These are phyloP conservation scores for Hemicordylus capensis DNA, from an alignment of 2,113 vertebrate genomes.

Conservation along the genomic window DNA sequence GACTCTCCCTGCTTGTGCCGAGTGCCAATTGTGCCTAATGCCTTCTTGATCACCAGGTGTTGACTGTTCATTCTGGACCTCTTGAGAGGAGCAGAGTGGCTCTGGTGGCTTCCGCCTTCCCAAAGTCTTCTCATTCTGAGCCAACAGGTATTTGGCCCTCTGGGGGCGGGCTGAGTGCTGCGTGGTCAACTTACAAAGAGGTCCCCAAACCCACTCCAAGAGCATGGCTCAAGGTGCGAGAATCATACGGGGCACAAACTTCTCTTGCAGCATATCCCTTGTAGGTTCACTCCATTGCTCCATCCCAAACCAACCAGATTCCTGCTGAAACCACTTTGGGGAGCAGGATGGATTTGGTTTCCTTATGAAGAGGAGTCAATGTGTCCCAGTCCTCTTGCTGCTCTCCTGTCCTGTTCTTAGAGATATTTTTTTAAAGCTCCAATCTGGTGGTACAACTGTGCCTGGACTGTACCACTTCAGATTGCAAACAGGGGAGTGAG, in stretches of 20 bases:
- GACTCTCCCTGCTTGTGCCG: not conserved
- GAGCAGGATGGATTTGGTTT: not conserved
- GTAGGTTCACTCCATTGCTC: not conserved
- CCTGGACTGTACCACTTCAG: not conserved
- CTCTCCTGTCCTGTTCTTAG: too few relatives aligned
- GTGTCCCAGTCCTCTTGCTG: not conserved
- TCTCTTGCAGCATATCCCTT: not conserved
- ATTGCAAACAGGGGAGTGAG: not conserved
- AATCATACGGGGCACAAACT: not conserved
- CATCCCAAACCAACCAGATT: not conserved
- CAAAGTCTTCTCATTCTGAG: not conserved
- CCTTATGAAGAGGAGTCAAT: not conserved
- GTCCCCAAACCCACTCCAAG: not conserved
- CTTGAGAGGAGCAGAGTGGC: not conserved
- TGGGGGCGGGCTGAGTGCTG: not conserved
- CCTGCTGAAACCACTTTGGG: not conserved
- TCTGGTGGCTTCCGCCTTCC: not conserved
- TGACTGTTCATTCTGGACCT: not conserved
- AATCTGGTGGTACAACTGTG: not conserved
- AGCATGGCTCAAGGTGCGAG: too few relatives aligned
- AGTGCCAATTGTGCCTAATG: too few relatives aligned
- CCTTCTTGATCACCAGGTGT: not conserved
- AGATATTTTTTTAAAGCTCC: too few relatives aligned
- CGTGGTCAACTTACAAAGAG: not conserved
- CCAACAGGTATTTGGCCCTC: not conserved